These are phyloP conservation scores for Serripes groenlandicus DNA, from an alignment of 2,888 invertebrate species.

Conservation along the genomic window DNA sequence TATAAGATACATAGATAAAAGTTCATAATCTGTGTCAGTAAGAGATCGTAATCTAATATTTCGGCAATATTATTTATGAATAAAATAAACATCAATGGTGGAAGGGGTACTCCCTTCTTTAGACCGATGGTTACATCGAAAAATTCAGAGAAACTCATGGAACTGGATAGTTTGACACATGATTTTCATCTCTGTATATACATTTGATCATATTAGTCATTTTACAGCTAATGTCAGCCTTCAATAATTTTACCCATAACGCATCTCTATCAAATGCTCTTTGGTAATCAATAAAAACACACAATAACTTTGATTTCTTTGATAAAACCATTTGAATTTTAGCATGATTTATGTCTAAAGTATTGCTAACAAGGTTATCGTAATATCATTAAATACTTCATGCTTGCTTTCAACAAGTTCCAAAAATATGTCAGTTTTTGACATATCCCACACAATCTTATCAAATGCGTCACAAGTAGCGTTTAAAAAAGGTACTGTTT, in stretches of 20 bases:
- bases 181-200: too few species aligned
- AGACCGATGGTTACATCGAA: neutral
- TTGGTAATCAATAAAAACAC: neutral
- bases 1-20: neutral
- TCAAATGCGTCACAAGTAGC: too few species aligned
- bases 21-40: neutral
- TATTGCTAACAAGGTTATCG: too few species aligned
- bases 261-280: neutral
- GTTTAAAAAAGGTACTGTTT: too few species aligned
- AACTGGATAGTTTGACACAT: neutral
- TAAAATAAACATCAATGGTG: neutral
- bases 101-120: neutral
- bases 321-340: neutral
- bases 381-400: too few species aligned
- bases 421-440: too few species aligned
- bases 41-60: neutral
- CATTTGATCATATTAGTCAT: neutral
- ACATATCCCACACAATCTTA: too few species aligned
- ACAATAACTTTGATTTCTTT: neutral
- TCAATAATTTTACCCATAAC: neutral
- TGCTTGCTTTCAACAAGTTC: too few species aligned
- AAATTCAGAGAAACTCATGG: neutral
- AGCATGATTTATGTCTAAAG: too few species aligned
- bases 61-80: neutral
- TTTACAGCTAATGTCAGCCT: neutral